Evolutionary conservation across 2,797 vertebrate species (phyloP).

Genomic region (Moxostoma hubbsi): DNA sequence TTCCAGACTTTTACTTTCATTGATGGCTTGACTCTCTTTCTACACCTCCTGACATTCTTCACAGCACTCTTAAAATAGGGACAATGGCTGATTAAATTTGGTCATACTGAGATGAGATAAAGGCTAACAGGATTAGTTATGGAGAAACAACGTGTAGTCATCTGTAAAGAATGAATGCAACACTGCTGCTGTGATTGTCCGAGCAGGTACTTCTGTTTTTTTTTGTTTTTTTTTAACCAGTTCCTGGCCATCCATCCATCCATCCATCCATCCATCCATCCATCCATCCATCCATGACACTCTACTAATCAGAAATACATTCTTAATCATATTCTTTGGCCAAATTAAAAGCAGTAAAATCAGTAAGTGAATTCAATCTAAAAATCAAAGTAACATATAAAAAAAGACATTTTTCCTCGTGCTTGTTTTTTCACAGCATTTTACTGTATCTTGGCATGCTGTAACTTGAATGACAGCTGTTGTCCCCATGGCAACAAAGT

Average conservation of each 20-base stretch:
- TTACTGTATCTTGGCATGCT: conserved; percentile 59
- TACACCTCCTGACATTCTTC: conserved; percentile 87
- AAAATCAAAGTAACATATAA: neutral
- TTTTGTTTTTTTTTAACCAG: too few relatives aligned
- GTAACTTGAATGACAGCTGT: conserved; percentile 71
- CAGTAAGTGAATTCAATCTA: too few relatives aligned
- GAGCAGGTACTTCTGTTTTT: too few relatives aligned
- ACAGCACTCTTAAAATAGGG: conserved; percentile 78
- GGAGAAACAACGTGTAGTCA: conserved; percentile 69
- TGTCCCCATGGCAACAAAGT: conserved; percentile 61
- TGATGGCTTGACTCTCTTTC: conserved; percentile 80
- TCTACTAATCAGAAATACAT: neutral
- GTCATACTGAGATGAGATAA: conserved; percentile 96
- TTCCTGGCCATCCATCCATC: too few relatives aligned
- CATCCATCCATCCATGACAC: too few relatives aligned
- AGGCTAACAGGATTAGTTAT: conserved; percentile 93
- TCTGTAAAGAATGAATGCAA: too few relatives aligned
- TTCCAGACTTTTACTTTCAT: conserved; percentile 83
- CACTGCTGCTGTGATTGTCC: too few relatives aligned
- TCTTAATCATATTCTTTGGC: neutral
- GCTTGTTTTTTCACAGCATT: neutral
- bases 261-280: too few relatives aligned
- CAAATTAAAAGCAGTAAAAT: neutral
- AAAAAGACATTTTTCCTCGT: too few relatives aligned
- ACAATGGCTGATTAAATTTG: conserved; percentile 92